Percentiles rank a stretch among this genome's conserved stretches.
phyloP scores from a whole-genome alignment of 1,140 invertebrate species.

The Octopus sinensis region DNA sequence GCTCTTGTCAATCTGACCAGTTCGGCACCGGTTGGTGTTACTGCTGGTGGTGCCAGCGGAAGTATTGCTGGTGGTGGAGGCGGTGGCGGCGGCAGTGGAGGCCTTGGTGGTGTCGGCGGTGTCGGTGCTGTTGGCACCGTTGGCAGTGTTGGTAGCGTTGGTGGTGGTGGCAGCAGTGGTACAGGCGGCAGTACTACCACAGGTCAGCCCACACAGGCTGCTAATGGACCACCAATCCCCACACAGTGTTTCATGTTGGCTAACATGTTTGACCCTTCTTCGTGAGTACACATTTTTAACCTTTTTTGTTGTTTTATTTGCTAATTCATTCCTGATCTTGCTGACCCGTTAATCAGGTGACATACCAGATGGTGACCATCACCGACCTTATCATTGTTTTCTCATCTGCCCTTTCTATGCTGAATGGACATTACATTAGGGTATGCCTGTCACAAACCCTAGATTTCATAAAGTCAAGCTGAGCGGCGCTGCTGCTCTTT shows the following conservation, averaged over 20 bases:
- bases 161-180: no score
- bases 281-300: conserved; percentile 48
- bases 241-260: conserved; percentile 99
- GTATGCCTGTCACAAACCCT: no score
- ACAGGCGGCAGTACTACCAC: background rate
- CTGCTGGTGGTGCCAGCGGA: background rate
- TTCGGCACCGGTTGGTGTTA: background rate
- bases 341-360: no score
- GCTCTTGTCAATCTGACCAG: conserved; percentile 20
- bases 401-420: no score
- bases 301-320: background rate
- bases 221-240: conserved; percentile 79
- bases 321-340: no score
- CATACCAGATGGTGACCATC: no score
- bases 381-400: no score
- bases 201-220: conserved; percentile 20
- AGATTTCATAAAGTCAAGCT: no score
- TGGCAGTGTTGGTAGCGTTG: no score
- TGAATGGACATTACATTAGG: no score
- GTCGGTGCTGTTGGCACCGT: no score
- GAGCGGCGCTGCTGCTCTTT: conserved; percentile 20
- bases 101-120: no score
- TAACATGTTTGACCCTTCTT: conserved; percentile 96
- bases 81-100: conserved; percentile 11
- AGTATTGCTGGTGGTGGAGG: conserved; percentile 21